Evolutionary conservation across 2,113 vertebrate species (phyloP).

Genomic region (Heteronetta atricapilla): DNA sequence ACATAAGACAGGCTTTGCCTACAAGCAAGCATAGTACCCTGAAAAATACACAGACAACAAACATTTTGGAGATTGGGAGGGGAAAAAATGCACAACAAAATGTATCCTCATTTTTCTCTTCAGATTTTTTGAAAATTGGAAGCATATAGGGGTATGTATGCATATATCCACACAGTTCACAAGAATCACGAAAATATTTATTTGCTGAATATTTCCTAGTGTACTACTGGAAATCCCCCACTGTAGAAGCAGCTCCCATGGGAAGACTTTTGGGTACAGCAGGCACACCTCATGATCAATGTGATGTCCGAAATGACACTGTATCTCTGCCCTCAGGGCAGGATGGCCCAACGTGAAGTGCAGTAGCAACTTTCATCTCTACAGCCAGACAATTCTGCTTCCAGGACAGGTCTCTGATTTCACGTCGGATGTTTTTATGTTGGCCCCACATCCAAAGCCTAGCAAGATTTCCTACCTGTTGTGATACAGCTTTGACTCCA

Average conservation of each 20-base stretch:
- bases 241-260: not conserved
- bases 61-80: not conserved
- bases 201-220: not conserved
- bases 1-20: not conserved
- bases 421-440: not conserved
- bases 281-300: not conserved
- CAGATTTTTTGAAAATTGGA: not conserved
- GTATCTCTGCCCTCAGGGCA: not conserved
- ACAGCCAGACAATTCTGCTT: conserved; percentile 12
- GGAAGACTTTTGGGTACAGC: not conserved
- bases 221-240: not conserved
- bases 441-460: conserved; percentile 1
- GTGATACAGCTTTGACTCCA: not conserved
- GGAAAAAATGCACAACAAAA: not conserved
- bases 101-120: not conserved
- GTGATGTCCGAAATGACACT: not conserved
- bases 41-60: not conserved
- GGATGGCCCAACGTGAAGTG: not conserved
- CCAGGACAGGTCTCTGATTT: not conserved
- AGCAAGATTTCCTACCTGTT: not conserved
- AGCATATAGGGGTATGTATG: not conserved
- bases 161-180: not conserved
- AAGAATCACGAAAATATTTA: not conserved
- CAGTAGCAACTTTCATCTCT: conserved; percentile 9
- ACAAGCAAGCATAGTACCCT: fast-evolving